Conservation (phyloP, 2,113 vertebrate species). For the Paradisaea rubra region DNA sequence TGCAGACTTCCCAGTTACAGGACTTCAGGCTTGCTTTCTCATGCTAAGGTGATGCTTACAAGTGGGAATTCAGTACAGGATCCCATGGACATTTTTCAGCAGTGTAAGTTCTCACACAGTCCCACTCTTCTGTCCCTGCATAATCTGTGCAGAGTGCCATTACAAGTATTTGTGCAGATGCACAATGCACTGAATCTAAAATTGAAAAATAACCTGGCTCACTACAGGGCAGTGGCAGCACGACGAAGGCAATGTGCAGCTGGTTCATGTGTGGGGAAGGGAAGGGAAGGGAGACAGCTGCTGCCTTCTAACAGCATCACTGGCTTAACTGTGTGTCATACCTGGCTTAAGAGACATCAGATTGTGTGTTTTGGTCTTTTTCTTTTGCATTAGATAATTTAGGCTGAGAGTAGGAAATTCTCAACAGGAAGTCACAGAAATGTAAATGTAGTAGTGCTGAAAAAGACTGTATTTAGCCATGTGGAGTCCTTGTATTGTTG, state of each 20-base stretch:
- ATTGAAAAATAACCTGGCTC: neutral
- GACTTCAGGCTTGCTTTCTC: neutral
- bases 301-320: neutral
- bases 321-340: neutral
- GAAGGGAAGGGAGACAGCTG: neutral
- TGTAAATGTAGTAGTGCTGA: neutral
- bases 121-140: neutral
- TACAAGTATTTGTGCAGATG: neutral
- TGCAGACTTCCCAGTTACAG: neutral
- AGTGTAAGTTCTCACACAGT: neutral
- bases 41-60: neutral
- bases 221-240: neutral
- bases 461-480: neutral
- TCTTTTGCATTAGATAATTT: neutral
- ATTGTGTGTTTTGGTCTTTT: neutral
- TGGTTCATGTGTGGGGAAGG: neutral
- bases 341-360: neutral
- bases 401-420: neutral
- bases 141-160: neutral
- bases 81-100: neutral
- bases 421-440: neutral
- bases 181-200: neutral
- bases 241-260: fast-evolving
- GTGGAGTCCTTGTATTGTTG: neutral
- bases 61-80: neutral